phyloP scores from a whole-genome alignment of 1,140 invertebrate species.

The Bathynomus jamesi region DNA sequence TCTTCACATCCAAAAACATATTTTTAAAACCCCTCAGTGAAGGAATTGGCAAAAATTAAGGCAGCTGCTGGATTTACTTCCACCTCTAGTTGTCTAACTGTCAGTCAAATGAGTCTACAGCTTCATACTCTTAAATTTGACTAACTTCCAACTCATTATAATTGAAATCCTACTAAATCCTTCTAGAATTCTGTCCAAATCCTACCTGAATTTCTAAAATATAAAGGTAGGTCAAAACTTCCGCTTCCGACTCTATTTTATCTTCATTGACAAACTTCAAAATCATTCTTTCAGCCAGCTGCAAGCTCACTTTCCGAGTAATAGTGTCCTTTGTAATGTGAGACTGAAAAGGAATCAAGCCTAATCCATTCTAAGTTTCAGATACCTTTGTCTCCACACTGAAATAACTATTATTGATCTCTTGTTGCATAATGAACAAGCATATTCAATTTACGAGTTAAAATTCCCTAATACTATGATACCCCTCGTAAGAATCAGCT shows the following conservation, averaged over 20 bases:
- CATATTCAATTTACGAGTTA: neutral
- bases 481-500: too few species aligned
- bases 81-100: too few species aligned
- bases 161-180: too few species aligned
- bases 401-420: neutral
- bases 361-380: neutral
- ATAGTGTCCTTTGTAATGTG: constrained; percentile 42
- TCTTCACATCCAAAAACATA: too few species aligned
- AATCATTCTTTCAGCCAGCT: constrained; percentile 70
- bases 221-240: constrained; percentile 82
- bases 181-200: too few species aligned
- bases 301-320: constrained; percentile 56
- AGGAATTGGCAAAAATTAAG: too few species aligned
- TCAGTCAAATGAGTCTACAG: too few species aligned
- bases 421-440: neutral
- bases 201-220: constrained; percentile 65
- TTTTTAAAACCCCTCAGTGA: too few species aligned
- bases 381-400: neutral
- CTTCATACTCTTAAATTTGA: too few species aligned
- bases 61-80: too few species aligned
- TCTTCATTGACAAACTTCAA: constrained; percentile 79
- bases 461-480: neutral
- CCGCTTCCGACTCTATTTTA: constrained; percentile 87
- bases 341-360: constrained; percentile 40
- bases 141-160: too few species aligned